Percentiles rank a stretch among this genome's conserved stretches.
phyloP scores from a whole-genome alignment of 2,888 invertebrate genomes.

The Cantharis rustica region DNA sequence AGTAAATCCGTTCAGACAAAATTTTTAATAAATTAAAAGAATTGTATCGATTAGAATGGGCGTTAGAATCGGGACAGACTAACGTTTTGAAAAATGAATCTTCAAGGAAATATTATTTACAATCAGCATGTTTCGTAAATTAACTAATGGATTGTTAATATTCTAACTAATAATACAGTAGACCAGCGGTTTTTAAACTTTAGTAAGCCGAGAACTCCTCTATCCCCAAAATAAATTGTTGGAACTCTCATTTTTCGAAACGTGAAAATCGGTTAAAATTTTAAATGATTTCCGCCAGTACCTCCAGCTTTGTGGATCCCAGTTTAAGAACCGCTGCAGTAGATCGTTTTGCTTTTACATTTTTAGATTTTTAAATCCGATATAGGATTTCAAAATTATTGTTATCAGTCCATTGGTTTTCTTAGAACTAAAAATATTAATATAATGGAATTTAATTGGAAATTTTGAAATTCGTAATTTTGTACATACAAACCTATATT shows the following conservation, averaged over 20 bases:
- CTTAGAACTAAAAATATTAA: not conserved
- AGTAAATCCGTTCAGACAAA: not conserved
- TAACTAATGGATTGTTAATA: not conserved
- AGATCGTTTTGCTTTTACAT: not conserved
- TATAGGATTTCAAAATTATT: not conserved
- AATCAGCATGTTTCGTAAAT: not conserved
- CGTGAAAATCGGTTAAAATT: too few species aligned
- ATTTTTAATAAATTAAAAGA: not conserved
- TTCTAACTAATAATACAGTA: not conserved
- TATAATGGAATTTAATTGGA: not conserved
- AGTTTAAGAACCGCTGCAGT: not conserved
- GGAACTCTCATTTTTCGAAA: not conserved
- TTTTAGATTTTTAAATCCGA: not conserved
- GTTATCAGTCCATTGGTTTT: not conserved
- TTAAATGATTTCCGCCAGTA: too few species aligned
- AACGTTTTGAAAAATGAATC: not conserved
- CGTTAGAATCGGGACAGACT: not conserved
- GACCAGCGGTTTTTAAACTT: not conserved
- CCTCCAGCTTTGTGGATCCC: not conserved
- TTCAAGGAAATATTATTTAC: not conserved
- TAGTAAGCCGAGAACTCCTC: not conserved
- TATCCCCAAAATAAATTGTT: not conserved
- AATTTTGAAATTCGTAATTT: not conserved
- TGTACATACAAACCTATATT: not conserved
- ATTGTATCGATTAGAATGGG: not conserved